Conservation (phyloP, 2,888 invertebrate species). For the Pterobdella sp. region DNA sequence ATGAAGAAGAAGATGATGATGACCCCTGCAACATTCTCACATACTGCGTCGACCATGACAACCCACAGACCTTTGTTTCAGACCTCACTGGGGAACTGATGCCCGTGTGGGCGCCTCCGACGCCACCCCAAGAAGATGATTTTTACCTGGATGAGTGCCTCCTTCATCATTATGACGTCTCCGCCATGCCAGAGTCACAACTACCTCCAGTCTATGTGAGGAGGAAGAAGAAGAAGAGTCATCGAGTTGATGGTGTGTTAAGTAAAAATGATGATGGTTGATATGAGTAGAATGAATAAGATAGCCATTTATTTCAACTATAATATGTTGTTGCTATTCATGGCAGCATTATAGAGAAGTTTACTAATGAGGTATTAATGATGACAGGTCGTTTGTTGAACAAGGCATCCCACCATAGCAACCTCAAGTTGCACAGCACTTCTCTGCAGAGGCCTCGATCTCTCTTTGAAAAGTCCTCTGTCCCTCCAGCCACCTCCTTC, state of each 20-base stretch:
- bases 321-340: too few relatives aligned
- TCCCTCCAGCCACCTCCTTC: neutral
- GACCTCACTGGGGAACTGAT: conserved; percentile 49
- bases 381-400: too few relatives aligned
- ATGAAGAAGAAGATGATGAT: conserved; percentile 3
- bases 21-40: neutral
- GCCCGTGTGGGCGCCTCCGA: conserved; percentile 86
- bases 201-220: conserved; percentile 72
- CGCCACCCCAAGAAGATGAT: conserved; percentile 84
- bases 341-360: too few relatives aligned
- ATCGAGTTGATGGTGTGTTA: neutral
- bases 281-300: too few relatives aligned
- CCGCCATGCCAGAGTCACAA: conserved; percentile 67
- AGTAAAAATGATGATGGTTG: neutral
- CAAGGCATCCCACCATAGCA: neutral
- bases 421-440: neutral
- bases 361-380: too few relatives aligned
- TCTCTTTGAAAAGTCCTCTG: neutral
- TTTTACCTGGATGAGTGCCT: conserved; percentile 78
- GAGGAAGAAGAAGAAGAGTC: conserved; percentile 49
- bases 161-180: conserved; percentile 71
- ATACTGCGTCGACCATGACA: neutral
- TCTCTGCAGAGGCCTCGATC: neutral
- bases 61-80: conserved; percentile 46
- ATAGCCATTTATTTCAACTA: too few relatives aligned